Base-by-base conservation (phyloP, 2,888 invertebrate species). In the Oligia strigilis region DNA sequence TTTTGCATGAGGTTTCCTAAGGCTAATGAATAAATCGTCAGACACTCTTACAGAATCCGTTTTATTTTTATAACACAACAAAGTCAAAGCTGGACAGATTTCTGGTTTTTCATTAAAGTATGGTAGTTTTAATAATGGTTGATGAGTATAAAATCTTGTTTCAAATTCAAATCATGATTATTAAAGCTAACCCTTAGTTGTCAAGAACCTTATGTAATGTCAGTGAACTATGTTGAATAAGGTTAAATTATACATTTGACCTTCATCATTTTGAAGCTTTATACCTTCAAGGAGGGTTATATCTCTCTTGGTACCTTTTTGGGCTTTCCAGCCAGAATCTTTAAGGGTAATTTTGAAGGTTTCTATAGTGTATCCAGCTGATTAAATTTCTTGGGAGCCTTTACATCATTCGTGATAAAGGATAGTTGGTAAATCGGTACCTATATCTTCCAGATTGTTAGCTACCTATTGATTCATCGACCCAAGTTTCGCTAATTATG, bases 351-450 rank as follows among this genome's bases (percentile, higher is more conserved):
- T 46, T 73, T 60, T 70, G 43, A 60, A 55, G 58, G 52, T 65
- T 66, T 79, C 70, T 82, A 73, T 74, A 70, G 55, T 73, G 60
- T 79, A 43, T 83, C 29, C 70, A 71, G 55, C 73, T 83, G 82
- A 82, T 83, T 82, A 79, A 79, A 83, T 19, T 29, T 71, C 80
- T 83, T 80, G 80, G 80, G 80, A 66, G 71, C 14, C 8, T 65
- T 79, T 60, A 29, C 36, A 52, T 73, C 79, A 52, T 73, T 46
- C 73, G 4, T 83, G 73, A 82, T 74, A 66, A 64, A 40, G 55
- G 55, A 73, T 58, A 65, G 60, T 66, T 60, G 17, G 52, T 29
- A 17, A 71, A 62, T 58, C 4, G 40, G 29, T 55, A 14, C n/a
- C 17, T 23, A 29, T 69, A 69, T 29, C 17, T 36, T 11, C n/a